phyloP scores from a whole-genome alignment of 2,113 vertebrate species.

The Aphyosemion australe region DNA sequence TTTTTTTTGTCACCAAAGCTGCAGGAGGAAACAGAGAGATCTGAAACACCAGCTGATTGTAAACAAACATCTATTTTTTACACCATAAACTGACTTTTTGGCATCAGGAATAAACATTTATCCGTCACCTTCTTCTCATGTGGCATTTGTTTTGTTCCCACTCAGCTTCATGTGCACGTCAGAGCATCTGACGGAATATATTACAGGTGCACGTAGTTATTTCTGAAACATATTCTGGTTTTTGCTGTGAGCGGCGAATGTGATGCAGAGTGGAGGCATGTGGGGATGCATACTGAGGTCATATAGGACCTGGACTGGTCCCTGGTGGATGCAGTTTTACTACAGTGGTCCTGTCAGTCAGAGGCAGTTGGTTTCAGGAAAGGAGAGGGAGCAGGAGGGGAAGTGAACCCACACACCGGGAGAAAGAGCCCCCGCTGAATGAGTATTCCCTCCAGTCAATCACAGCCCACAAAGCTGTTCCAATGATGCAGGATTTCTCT shows the following conservation, averaged over 20 bases:
- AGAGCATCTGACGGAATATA: slow-evolving; percentile 49
- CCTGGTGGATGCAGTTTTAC: slow-evolving; percentile 72
- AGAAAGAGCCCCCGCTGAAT: slow-evolving; percentile 30
- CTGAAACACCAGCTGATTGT: slow-evolving; percentile 1
- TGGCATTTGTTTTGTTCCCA: slow-evolving; percentile 33
- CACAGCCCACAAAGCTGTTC: slow-evolving; percentile 55
- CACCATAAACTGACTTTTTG: slow-evolving; percentile 10
- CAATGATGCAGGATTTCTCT: slow-evolving; percentile 64
- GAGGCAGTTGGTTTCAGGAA: slow-evolving; percentile 37
- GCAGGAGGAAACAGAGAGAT: background rate
- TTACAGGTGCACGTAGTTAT: slow-evolving; percentile 27
- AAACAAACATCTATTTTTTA: slow-evolving; percentile 23
- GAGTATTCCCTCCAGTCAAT: slow-evolving; percentile 66
- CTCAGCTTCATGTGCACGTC: slow-evolving; percentile 35
- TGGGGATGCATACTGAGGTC: slow-evolving; percentile 55
- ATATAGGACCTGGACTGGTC: slow-evolving; percentile 60
- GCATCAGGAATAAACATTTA: slow-evolving; percentile 44
- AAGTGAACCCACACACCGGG: background rate
- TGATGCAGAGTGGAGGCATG: slow-evolving; percentile 33
- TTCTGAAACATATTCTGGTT: slow-evolving; percentile 42
- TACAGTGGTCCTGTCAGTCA: slow-evolving; percentile 73
- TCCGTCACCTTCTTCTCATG: slow-evolving; percentile 9
- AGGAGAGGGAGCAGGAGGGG: background rate
- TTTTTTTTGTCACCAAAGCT: background rate
- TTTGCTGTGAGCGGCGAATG: slow-evolving; percentile 33